Base-by-base conservation (phyloP, 2,888 invertebrate species). In the Luperina nickerlii region DNA sequence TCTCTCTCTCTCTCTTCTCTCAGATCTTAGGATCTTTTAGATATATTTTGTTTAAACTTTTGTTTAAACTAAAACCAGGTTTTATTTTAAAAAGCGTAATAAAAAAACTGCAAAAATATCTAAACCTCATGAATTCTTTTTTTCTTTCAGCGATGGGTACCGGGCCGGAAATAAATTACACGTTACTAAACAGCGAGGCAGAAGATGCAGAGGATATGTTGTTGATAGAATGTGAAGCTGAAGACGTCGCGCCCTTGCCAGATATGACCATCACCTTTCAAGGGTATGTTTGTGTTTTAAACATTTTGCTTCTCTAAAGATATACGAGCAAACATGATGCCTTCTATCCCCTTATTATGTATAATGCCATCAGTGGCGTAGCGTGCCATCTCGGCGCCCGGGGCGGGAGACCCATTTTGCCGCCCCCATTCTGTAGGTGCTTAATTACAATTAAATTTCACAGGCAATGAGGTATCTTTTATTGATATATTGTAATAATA, bases 171-270 rank as follows among this genome's bases (percentile, higher is more conserved):
- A 80, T 96, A 73, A 95, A 95, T 83, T 79, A 94, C 62, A 89
- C 94, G 4, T 73, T 83, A 51, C 85, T 92, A 69, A 90, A 87
- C 15, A 94, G 92, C 74, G 93, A 91, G 0, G 88, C 91, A 2
- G 94, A 93, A 18, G 92, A 92, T 76, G 88, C 85, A 2, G 91
- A 91, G 0, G 90, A 92, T 0, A 91, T 92, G 42, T 90, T 94
- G 42, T 65, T 90, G 68, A 89, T 96, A 79, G 89, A 93, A 80
- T 96, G 96, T 83, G 88, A 87, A 72, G 96, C 94, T 20, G 83
- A 74, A 7, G 91, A 90, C 65, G 96, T 95, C 27, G 94, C 96
- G 18, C 96, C 96, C 2, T 82, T 87, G 48, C 96, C 96, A 1
- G 91, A 93, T 27, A 89, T 96, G 67, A 73, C 85, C 38, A 86